Evolutionary conservation across 2,888 invertebrate genomes (phyloP).

Genomic region (Saturnia japonica): DNA sequence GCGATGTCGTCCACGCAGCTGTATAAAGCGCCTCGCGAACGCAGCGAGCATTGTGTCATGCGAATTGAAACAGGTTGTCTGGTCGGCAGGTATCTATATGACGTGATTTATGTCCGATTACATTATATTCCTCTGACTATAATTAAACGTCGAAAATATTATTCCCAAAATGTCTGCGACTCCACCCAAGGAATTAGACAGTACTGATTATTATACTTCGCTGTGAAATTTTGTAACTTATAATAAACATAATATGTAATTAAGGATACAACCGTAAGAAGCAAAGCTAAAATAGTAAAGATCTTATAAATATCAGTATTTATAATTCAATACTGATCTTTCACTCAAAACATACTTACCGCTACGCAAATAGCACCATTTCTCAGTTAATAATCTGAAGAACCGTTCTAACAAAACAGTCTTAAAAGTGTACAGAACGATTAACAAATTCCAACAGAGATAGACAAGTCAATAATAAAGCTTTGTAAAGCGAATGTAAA

Average conservation of each 20-base stretch:
- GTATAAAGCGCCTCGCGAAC: slow-evolving; percentile 59
- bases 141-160: slow-evolving; percentile 76
- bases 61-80: slow-evolving; percentile 81
- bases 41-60: slow-evolving; percentile 63
- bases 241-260: not conserved
- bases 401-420: slow-evolving; percentile 53
- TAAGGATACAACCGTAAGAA: not conserved
- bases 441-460: slow-evolving; percentile 49
- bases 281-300: not conserved
- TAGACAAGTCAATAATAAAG: slow-evolving; percentile 63
- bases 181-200: slow-evolving; percentile 59
- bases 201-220: slow-evolving; percentile 58
- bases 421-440: slow-evolving; percentile 49
- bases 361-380: slow-evolving; percentile 57
- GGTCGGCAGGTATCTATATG: slow-evolving; percentile 77
- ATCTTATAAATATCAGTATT: not conserved
- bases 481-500: slow-evolving; percentile 59
- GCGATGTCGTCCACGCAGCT: slow-evolving; percentile 56
- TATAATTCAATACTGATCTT: not conserved
- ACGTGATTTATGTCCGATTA: slow-evolving; percentile 78
- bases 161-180: slow-evolving; percentile 71
- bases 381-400: slow-evolving; percentile 42
- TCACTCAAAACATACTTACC: slow-evolving; percentile 36
- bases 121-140: slow-evolving; percentile 68
- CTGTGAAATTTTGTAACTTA: slow-evolving; percentile 22